These are phyloP conservation scores for Cnemophilus loriae DNA, from an alignment of 2,113 vertebrate genomes.

Conservation along the genomic window DNA sequence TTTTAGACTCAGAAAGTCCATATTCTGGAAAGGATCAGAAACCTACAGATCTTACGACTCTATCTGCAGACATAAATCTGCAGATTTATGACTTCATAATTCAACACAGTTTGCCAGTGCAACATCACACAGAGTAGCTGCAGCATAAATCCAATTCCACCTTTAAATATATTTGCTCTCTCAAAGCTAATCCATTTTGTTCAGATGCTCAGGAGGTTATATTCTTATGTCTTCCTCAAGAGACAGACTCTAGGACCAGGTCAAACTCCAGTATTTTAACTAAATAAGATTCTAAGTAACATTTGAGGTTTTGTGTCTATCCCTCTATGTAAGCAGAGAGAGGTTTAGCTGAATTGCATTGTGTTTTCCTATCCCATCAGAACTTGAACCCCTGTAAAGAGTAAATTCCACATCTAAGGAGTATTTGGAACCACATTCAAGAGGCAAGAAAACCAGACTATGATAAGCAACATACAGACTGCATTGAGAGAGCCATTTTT, in stretches of 20 bases:
- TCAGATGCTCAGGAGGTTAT: not conserved
- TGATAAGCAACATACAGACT: not conserved
- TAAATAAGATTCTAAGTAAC: not conserved
- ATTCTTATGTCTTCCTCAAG: not conserved
- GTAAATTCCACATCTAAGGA: not conserved
- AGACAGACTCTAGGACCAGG: not conserved
- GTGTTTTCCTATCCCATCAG: not conserved
- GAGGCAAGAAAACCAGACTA: not conserved
- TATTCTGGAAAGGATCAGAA: not conserved
- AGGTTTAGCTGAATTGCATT: not conserved
- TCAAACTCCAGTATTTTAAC: not conserved
- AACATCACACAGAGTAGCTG: not conserved
- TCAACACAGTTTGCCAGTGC: not conserved
- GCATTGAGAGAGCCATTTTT: not conserved
- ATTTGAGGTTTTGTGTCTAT: not conserved
- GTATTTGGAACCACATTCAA: not conserved
- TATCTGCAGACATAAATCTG: not conserved
- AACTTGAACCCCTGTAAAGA: not conserved
- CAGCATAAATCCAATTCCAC: not conserved
- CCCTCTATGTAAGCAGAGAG: not conserved
- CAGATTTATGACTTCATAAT: not conserved
- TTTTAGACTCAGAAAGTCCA: not conserved
- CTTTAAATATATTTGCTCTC: not conserved
- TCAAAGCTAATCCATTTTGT: not conserved
- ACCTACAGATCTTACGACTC: not conserved